Percentiles rank a stretch among this genome's conserved stretches.
Conservation (phyloP, 2,113 vertebrate genomes). For the Antigone vipio region DNA sequence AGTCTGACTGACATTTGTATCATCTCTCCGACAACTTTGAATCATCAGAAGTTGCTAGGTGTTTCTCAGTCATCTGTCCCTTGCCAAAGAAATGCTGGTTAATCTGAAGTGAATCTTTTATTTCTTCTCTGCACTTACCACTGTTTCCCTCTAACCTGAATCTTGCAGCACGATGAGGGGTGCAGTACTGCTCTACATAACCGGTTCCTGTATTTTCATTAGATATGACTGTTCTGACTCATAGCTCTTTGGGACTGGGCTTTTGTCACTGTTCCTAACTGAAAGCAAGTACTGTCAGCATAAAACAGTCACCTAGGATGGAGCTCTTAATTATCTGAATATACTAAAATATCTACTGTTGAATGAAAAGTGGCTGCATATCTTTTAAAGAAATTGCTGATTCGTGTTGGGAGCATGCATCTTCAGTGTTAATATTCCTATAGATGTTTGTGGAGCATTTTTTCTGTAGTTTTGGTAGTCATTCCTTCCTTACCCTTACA, state of each 20-base stretch:
- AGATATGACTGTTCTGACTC: not conserved
- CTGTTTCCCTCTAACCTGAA: not conserved
- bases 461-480: not conserved
- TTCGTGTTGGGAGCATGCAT: rapidly evolving
- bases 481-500: not conserved
- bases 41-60: not conserved
- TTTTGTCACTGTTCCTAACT: not conserved
- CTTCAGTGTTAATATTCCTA: not conserved
- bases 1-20: not conserved
- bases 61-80: not conserved
- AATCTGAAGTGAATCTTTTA: not conserved
- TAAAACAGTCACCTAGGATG: not conserved
- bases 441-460: not conserved
- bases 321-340: not conserved
- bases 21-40: not conserved
- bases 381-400: not conserved
- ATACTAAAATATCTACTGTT: not conserved
- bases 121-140: not conserved
- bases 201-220: not conserved
- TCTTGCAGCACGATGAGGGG: not conserved
- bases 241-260: not conserved
- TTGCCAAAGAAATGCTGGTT: not conserved
- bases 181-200: not conserved
- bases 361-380: rapidly evolving
- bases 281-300: not conserved